Evolutionary conservation across 2,888 invertebrate genomes (phyloP).

Genomic region (Mesorhabditis spiculigera): DNA sequence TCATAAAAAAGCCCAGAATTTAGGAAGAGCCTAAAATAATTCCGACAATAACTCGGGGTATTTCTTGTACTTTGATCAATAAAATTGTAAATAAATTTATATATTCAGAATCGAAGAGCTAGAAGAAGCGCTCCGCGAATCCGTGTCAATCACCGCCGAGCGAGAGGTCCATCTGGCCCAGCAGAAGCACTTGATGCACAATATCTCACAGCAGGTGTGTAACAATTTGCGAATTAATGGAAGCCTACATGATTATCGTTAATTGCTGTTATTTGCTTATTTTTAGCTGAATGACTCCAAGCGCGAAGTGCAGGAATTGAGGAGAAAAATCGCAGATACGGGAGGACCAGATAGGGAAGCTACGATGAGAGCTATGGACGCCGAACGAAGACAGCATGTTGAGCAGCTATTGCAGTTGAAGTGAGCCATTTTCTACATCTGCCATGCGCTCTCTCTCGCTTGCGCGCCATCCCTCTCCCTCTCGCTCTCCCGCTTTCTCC

Average conservation of each 20-base stretch:
- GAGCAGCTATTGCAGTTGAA: conserved; percentile 77
- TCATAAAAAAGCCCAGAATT: too few relatives aligned
- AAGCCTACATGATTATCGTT: too few relatives aligned
- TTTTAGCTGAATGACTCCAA: conserved; percentile 51
- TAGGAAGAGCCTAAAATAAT: too few relatives aligned
- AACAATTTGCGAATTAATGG: not conserved
- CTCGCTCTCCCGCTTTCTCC: too few relatives aligned
- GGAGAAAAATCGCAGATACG: conserved; percentile 63
- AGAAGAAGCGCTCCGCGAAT: conserved; percentile 80
- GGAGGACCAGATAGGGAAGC: conserved; percentile 66
- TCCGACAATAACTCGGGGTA: too few relatives aligned
- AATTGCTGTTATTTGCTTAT: too few relatives aligned
- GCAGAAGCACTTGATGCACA: conserved; percentile 61
- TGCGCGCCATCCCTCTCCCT: too few relatives aligned
- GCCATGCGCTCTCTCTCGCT: too few relatives aligned
- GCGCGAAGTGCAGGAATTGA: conserved; percentile 69
- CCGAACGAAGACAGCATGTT: conserved; percentile 71
- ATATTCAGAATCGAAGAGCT: conserved; percentile 76
- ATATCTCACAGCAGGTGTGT: conserved; percentile 32
- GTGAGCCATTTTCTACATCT: too few relatives aligned
- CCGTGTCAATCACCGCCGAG: conserved; percentile 67
- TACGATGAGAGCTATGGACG: conserved; percentile 67
- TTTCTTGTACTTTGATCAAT: too few relatives aligned
- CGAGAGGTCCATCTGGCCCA: conserved; percentile 63
- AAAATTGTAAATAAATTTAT: too few relatives aligned